Conservation (phyloP, 2,888 invertebrate genomes). For the Clepsis dumicolana region DNA sequence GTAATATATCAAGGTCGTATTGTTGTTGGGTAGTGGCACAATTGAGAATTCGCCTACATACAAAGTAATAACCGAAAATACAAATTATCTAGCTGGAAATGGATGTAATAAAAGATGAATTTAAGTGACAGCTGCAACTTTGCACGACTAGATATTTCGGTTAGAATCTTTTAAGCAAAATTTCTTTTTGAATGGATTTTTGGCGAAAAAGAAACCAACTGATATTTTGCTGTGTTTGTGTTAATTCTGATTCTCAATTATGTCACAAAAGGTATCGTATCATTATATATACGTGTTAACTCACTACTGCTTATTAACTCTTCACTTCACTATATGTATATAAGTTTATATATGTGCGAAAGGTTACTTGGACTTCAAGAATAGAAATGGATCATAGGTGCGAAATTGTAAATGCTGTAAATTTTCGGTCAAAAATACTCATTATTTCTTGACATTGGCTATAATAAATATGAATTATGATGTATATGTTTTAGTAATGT, state of each 20-base stretch:
- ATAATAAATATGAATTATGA: background rate
- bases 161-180: too few relatives aligned
- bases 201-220: too few relatives aligned
- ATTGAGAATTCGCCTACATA: conserved; percentile 48
- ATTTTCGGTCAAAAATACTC: conserved; percentile 48
- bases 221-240: too few relatives aligned
- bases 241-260: conserved; percentile 23
- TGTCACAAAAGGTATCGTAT: conserved; percentile 25
- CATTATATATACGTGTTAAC: conserved; percentile 14
- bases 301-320: conserved; percentile 78
- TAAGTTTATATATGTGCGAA: conserved; percentile 63
- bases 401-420: conserved; percentile 81
- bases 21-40: conserved; percentile 50
- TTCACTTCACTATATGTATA: conserved; percentile 69
- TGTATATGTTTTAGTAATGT: conserved; percentile 21
- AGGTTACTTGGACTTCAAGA: conserved; percentile 85
- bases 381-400: conserved; percentile 83
- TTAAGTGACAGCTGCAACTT: background rate
- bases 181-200: too few relatives aligned
- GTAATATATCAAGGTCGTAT: conserved; percentile 46
- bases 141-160: background rate
- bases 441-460: conserved; percentile 32
- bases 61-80: background rate
- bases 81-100: too few relatives aligned
- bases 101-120: background rate